Base-by-base conservation (phyloP, 2,888 invertebrate species). In the Eledone cirrhosa region DNA sequence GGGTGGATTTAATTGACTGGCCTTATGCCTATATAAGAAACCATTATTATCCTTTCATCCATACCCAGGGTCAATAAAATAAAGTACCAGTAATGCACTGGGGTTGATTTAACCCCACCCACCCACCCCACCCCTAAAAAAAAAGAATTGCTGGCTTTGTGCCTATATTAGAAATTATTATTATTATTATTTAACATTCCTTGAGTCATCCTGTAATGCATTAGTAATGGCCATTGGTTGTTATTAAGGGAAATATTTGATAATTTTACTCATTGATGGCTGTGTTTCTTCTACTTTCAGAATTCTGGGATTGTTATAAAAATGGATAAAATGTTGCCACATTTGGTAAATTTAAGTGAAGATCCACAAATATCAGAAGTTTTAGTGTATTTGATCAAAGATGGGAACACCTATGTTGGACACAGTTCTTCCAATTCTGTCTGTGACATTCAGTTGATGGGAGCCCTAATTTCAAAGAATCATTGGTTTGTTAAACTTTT, bases 281-380 rank as follows among this genome's bases (percentile, higher is more conserved):
- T 41, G 0, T 41, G 11, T 41, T 41, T 47, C 22, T 41, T 48
- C 41, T 77, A 74, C n/a, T 74, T 84, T 13, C 83, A 90, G 90
- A 88, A 87, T 85, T 86, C 89, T 24, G 94, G 94, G 11, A 91
- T 94, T 59, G 93, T 93, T 0, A 88, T 93, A 47, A 90, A 89
- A 79, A 85, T 89, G 22, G 88, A 89, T 80, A 89, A 88, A 79
- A 90, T 90, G 78, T 91, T 93, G 81, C 93, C 93, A 1, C 93
- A 93, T 86, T 89, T 94, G 63, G 92, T 94, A 29, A 94, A 94
- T 90, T 91, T 94, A 69, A 92, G 93, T 48, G 93, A 93, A 27
- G 94, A 94, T 90, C 94, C 94, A 4, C 93, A 93, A 88, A 88
- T 94, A 78, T 93, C 93, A 0, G 94, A 93, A 83, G 92, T 92